phyloP scores from a whole-genome alignment of 1,140 invertebrate genomes.

The Caenorhabditis brenneri region DNA sequence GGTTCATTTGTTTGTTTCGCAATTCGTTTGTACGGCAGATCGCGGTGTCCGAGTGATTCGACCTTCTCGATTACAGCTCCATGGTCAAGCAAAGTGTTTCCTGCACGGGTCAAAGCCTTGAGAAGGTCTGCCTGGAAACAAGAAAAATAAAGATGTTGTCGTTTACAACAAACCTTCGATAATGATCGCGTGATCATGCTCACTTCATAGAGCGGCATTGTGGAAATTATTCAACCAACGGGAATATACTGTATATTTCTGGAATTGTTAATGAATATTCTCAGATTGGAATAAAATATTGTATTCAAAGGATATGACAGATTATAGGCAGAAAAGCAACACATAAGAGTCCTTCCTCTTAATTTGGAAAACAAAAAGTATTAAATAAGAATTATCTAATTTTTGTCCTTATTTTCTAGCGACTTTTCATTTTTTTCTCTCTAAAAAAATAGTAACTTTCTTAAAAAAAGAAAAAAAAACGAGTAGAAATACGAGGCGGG shows the following conservation, averaged over 20 bases:
- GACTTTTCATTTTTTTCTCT: no score
- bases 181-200: conserved; percentile 65
- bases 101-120: conserved; percentile 62
- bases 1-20: conserved; percentile 63
- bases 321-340: no score
- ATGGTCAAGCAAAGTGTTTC: conserved; percentile 60
- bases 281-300: no score
- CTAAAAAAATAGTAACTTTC: no score
- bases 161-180: conserved; percentile 59
- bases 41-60: conserved; percentile 65
- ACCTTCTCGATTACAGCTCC: conserved; percentile 66
- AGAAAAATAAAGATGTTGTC: conserved; percentile 29
- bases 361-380: no score
- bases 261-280: no score
- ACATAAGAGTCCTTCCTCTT: no score
- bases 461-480: not conserved
- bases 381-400: no score
- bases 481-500: not conserved
- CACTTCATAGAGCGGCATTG: conserved; percentile 68
- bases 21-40: conserved; percentile 61
- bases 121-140: conserved; percentile 65
- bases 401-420: no score
- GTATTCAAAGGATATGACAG: no score
- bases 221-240: no score
- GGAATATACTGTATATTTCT: no score